Conservation (phyloP, 2,797 vertebrate genomes). For the Streptopelia turtur region DNA sequence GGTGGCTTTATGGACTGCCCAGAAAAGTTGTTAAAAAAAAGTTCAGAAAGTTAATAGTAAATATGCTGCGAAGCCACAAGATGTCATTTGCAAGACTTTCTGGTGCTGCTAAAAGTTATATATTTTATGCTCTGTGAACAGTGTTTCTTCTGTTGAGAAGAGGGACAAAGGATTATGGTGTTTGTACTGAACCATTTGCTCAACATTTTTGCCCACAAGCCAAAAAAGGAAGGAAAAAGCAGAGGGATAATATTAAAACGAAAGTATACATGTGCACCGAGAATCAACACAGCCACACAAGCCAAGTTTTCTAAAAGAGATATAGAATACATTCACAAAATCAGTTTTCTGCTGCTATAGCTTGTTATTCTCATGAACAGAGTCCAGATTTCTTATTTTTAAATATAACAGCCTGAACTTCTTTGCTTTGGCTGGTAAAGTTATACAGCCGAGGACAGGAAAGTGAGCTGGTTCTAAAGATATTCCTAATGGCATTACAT, state of each 20-base stretch:
- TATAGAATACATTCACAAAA: background rate
- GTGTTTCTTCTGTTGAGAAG: background rate
- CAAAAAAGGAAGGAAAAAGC: background rate
- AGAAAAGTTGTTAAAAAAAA: background rate
- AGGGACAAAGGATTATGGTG: background rate
- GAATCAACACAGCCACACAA: background rate
- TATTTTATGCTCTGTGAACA: background rate
- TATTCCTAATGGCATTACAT: background rate
- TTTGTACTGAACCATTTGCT: background rate
- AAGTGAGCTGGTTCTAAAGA: background rate
- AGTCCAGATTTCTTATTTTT: background rate
- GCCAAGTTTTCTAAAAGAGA: background rate
- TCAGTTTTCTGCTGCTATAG: background rate
- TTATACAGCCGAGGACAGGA: background rate
- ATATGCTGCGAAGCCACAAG: background rate
- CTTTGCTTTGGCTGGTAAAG: background rate
- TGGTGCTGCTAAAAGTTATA: background rate
- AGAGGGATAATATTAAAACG: background rate
- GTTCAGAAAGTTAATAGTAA: background rate
- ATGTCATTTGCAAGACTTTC: background rate
- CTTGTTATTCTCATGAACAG: background rate
- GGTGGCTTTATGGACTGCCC: background rate
- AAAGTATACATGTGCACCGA: background rate
- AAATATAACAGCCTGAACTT: background rate
- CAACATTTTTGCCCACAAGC: background rate